A percentile compares a stretch with the other conserved stretches of the same genome.
These are phyloP conservation scores for Babylonia areolata DNA, from an alignment of 1,140 invertebrate genomes.

Conservation along the genomic window DNA sequence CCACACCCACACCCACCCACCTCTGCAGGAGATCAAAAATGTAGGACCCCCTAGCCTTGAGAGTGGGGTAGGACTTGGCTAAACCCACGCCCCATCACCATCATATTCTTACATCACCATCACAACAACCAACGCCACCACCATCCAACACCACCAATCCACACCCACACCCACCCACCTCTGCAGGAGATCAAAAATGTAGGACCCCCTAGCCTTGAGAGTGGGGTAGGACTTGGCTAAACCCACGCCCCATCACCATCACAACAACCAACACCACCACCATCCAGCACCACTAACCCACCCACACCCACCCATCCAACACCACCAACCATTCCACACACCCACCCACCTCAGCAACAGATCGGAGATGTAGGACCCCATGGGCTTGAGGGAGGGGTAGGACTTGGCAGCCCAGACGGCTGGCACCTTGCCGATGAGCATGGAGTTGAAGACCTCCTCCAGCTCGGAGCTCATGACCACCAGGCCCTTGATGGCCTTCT, in stretches of 20 bases:
- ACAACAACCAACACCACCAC: too few relatives aligned
- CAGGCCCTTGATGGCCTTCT: slow-evolving; percentile 76
- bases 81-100: too few relatives aligned
- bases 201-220: slow-evolving; percentile 75
- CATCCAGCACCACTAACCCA: too few relatives aligned
- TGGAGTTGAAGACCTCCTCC: slow-evolving; percentile 75
- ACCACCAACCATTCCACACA: too few relatives aligned
- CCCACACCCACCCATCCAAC: too few relatives aligned
- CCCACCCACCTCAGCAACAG: slow-evolving; percentile 71
- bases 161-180: too few relatives aligned
- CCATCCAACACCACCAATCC: too few relatives aligned
- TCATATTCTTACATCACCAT: too few relatives aligned
- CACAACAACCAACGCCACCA: too few relatives aligned
- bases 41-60: slow-evolving; percentile 76
- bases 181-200: slow-evolving; percentile 72
- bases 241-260: too few relatives aligned
- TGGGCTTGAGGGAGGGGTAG: slow-evolving; percentile 76
- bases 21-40: slow-evolving; percentile 71
- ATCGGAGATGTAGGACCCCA: slow-evolving; percentile 75
- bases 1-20: too few relatives aligned
- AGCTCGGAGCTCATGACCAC: slow-evolving; percentile 76
- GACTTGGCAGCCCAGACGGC: slow-evolving; percentile 83
- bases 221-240: slow-evolving; percentile 76
- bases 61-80: slow-evolving; percentile 75
- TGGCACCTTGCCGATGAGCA: slow-evolving; percentile 78